Base-by-base conservation (phyloP, 2,888 invertebrate genomes). In the Danaus chrysippus region DNA sequence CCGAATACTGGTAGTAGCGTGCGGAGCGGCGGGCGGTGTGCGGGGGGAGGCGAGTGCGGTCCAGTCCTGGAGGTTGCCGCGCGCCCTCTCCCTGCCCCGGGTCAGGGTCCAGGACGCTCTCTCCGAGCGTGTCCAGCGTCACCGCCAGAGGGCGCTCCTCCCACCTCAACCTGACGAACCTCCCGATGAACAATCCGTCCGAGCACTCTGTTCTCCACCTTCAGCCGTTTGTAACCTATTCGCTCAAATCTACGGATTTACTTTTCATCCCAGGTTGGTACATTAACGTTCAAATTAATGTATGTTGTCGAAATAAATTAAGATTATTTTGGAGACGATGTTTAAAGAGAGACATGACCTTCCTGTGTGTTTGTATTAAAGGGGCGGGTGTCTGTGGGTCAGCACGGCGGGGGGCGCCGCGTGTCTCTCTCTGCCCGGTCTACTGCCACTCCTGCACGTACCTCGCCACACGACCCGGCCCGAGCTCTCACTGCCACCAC, bases 361-460 rank as follows among this genome's bases (percentile, higher is more conserved):
- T 19, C 19, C 41, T 49, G 12, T 5, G 11, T 42, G 13, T 54
- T 13, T 53, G 12, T 10, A 10, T n/a, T 19, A 10, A 2, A 41
- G 75, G 8, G 78, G 74, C 9, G 73, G 76, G 1, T 77, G 79
- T 69, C 69, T 80, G 70, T 85, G 84, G 85, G 80, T 74, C 62
- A 68, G 73, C 67, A 73, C 75, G 59, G 58, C 69, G 15, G 76
- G 71, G 63, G 83, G 81, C 59, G 70, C 72, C 63, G 76, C 72
- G 59, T 82, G 84, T 75, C 73, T 72, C 62, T 71, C 82, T 64
- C 71, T 82, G 71, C 79, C 81, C 19, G 57, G 70, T 60, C 75
- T 86, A 76, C 65, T 58, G 11, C 65, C 69, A 64, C 73, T 84
- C 72, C 75, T 76, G 46, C 66, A 62, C 59, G 63, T 77, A 64